Conservation (phyloP, 2,113 vertebrate species). For the Aythya baeri region DNA sequence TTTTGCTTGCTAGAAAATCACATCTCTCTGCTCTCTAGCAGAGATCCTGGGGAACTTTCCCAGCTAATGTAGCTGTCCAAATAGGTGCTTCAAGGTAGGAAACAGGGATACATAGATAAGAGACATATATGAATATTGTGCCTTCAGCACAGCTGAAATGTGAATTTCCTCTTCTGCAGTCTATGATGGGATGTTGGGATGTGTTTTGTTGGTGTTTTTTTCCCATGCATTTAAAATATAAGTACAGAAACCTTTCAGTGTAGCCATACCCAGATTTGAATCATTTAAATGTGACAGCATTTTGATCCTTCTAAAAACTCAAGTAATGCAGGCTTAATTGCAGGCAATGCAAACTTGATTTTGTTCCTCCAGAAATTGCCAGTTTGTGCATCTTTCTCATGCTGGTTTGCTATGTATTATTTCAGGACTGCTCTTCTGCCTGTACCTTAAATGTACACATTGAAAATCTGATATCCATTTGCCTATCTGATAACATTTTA, state of each 20-base stretch:
- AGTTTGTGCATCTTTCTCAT: not conserved
- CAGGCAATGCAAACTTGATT: not conserved
- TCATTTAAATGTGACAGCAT: not conserved
- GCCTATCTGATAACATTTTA: not conserved
- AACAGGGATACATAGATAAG: not conserved
- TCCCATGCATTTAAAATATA: not conserved
- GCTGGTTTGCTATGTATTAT: not conserved
- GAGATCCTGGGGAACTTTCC: not conserved
- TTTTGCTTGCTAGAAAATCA: not conserved
- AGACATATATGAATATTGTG: not conserved
- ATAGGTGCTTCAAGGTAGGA: not conserved
- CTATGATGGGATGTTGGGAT: not conserved
- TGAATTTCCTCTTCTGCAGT: not conserved
- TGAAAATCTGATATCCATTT: not conserved
- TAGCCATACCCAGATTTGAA: not conserved
- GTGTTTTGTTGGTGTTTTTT: not conserved
- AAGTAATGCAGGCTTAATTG: not conserved
- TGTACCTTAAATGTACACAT: not conserved
- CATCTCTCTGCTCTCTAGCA: not conserved
- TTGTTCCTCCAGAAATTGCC: not conserved
- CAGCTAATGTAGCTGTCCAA: not conserved
- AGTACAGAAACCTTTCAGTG: not conserved
- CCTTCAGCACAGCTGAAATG: not conserved
- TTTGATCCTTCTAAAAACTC: not conserved
- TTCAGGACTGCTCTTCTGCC: not conserved